Base-by-base conservation (phyloP, 2,113 vertebrate species). In the Microcebus jonahi region DNA sequence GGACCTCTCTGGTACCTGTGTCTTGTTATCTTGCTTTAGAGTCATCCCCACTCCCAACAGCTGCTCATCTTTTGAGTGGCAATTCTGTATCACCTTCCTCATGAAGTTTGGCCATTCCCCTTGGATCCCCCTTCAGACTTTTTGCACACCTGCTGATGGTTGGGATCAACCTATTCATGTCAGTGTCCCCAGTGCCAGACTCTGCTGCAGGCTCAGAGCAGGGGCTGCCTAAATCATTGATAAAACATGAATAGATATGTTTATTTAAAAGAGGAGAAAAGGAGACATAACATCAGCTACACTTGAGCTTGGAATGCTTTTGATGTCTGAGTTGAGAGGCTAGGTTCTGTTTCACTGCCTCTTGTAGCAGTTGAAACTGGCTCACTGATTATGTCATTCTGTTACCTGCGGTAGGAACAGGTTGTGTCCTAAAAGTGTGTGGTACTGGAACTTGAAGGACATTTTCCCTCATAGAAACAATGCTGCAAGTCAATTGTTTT, bases 221-320 rank as follows among this genome's bases (percentile, higher is more conserved):
- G 55, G 61, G 27, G 25, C 9, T 50, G 68, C 21, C 68, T 91
- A 76, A 96, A 61, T 77, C 61, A 68, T 34, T 86, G 83, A 89
- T 29, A 77, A 91, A 45, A n/a, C 92, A 39, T 45, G 75, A 91
- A 68, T 89, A 95, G 73, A 84, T 57, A 79, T 42, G 36, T 42
- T 93, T 68, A 61, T 12, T 88, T 76, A 73, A 96, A 88, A 81
- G 86, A 88, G 14, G 77, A 81, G 79, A 59, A 63, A 70, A 65
- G 8, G 53, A 84, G 23, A 36, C 45, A 48, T 48, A 31, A 31
- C 31, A 67, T 17, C 15, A 71, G 13, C 39, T 55, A n/a, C 45
- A 12, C 67, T 86, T 67, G 71, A 93, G 20, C 76, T 85, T 76
- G 73, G 87, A 93, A 91, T 73, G 90, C 61, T 80, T 97, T 82